Base-by-base conservation (phyloP, 2,888 invertebrate genomes). In the Synergus japonicus region DNA sequence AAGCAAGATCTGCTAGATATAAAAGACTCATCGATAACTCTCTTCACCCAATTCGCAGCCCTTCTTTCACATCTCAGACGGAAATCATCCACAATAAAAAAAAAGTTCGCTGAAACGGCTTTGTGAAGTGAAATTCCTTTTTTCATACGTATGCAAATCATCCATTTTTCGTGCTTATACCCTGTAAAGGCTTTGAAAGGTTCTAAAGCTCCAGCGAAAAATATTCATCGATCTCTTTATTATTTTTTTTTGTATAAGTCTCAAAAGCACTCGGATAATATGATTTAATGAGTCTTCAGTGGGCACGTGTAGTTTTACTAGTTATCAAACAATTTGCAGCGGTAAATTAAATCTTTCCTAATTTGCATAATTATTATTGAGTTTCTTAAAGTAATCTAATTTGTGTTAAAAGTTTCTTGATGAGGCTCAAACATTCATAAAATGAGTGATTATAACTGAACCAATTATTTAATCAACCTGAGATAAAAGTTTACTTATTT, bases 91-190 rank as follows among this genome's bases (percentile, higher is more conserved):
- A 37, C 54, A 37, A 73, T 73, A 49, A 49, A 60, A 44, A 44
- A 44, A 73, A 73, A 73, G 10, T 54, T 54, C 9, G 9, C 1
- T n/a, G n/a, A 73, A 73, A 41, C 37, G 73, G 37, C 73, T 73
- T 54, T 73, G 73, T 49, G 18, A 73, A 73, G 37, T 66, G 77
- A 46, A 77, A 77, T 60, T 64, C 43, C 69, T 78, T 78, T 79
- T 76, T 78, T 69, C 37, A 37, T 76, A 79, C 58, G 76, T 46
- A 49, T 37, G 54, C 41, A 63, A 22, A 65, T 4, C 54, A 58
- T 76, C 66, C 58, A 69, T 73, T 54, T 22, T 73, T 54, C 41
- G 5, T 54, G 54, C 54, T 54, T n/a, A n/a, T 37, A n/a, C 41
- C n/a, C 37, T n/a, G n/a, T 73, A 9, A 54, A 73, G 73, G 37